A percentile compares a stretch with the other conserved stretches of the same genome.
phyloP scores from a whole-genome alignment of 2,888 invertebrate species.

The Syritta pipiens region DNA sequence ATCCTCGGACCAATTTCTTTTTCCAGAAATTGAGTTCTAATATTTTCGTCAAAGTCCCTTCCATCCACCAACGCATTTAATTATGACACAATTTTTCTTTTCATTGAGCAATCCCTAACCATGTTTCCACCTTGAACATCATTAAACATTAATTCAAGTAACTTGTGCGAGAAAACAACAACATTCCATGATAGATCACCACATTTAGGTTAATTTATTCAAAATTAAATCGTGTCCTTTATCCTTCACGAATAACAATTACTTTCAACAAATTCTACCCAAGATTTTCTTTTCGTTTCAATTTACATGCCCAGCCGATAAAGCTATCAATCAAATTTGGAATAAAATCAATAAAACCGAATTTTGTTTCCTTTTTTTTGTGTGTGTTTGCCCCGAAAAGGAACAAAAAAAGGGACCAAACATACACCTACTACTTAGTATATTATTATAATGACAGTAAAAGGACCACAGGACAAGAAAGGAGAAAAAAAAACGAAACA shows the following conservation, averaged over 20 bases:
- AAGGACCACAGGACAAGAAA: background rate
- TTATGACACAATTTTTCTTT: background rate
- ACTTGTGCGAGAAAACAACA: background rate
- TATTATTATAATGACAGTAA: constrained; percentile 25
- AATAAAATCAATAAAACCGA: constrained; percentile 30
- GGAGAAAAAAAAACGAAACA: background rate
- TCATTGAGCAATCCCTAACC: background rate
- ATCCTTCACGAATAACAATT: background rate
- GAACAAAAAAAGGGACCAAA: constrained; percentile 7
- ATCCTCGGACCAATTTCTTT: no score
- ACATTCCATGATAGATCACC: background rate
- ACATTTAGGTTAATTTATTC: constrained; percentile 18
- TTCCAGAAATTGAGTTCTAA: no score
- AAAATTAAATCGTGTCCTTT: constrained; percentile 19
- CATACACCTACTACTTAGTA: constrained; percentile 6
- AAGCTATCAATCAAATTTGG: constrained; percentile 26
- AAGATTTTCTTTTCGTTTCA: background rate
- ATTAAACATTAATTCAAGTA: background rate
- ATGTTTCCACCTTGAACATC: background rate
- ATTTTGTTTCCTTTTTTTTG: background rate
- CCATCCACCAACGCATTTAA: background rate
- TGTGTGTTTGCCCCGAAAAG: no score
- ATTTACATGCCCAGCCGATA: constrained; percentile 23
- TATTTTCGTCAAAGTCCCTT: no score
- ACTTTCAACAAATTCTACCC: background rate